Percentiles rank a stretch among this genome's conserved stretches.
Evolutionary conservation across 2,113 vertebrate genomes (phyloP).

Genomic region (Hydropotes inermis): DNA sequence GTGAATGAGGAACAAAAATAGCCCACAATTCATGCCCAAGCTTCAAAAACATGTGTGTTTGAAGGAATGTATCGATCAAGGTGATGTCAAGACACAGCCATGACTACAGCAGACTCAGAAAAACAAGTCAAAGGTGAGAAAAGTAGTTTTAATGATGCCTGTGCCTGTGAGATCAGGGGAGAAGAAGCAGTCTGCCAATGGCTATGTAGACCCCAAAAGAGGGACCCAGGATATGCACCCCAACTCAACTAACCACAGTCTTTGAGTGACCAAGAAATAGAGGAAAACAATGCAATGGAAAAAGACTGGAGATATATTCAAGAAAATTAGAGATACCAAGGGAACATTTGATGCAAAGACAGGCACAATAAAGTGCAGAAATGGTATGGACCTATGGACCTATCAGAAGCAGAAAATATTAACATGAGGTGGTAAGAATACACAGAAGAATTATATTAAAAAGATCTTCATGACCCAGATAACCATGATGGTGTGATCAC

Average conservation of each 20-base stretch:
- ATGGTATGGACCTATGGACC: neutral
- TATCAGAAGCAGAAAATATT: neutral
- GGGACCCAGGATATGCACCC: neutral
- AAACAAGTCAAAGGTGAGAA: neutral
- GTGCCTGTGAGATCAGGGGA: neutral
- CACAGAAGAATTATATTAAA: neutral
- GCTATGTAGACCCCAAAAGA: neutral
- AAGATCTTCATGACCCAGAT: neutral
- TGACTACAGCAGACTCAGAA: neutral
- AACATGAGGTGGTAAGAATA: neutral
- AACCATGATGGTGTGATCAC: neutral
- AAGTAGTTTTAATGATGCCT: neutral
- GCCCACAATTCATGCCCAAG: neutral
- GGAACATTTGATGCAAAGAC: neutral
- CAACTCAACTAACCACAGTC: neutral
- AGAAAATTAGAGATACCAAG: neutral
- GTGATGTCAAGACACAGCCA: neutral
- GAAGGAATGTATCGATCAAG: neutral
- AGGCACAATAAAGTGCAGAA: neutral
- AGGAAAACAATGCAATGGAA: neutral
- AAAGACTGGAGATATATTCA: neutral
- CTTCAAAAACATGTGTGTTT: neutral
- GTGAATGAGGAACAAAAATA: neutral
- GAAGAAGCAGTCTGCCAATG: neutral
- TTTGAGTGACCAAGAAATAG: neutral